These are phyloP conservation scores for Clarias laeviceps DNA, from an alignment of 2,797 vertebrate species.

Conservation along the genomic window DNA sequence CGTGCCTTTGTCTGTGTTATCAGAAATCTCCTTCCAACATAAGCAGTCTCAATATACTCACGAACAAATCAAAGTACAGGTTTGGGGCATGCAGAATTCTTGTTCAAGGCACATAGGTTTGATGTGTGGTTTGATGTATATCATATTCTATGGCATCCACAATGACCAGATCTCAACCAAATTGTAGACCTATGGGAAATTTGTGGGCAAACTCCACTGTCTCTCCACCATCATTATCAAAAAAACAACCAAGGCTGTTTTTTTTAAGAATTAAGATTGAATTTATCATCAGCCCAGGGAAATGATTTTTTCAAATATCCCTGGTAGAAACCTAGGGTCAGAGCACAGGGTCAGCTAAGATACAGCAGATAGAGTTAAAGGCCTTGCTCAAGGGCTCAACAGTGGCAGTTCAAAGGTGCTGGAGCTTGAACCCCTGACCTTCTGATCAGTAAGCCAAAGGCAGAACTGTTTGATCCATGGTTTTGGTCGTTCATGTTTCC, in stretches of 20 bases:
- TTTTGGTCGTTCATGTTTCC: neutral
- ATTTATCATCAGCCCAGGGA: too few relatives aligned
- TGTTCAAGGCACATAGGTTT: neutral
- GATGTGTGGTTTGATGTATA: neutral
- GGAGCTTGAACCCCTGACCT: too few relatives aligned
- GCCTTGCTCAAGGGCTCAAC: too few relatives aligned
- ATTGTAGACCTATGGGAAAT: neutral
- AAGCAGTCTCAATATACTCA: constrained; percentile 10
- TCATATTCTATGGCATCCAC: neutral
- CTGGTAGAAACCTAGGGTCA: too few relatives aligned
- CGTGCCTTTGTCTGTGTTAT: constrained; percentile 38
- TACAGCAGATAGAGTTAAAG: too few relatives aligned
- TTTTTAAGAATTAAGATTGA: too few relatives aligned
- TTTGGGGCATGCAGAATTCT: neutral
- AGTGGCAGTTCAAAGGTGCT: too few relatives aligned
- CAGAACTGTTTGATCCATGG: neutral
- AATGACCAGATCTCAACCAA: neutral
- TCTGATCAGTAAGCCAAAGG: too few relatives aligned
- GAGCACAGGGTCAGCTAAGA: too few relatives aligned
- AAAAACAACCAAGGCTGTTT: neutral
- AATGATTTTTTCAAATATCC: too few relatives aligned
- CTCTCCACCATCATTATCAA: neutral
- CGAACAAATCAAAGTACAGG: constrained; percentile 32
- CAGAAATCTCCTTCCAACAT: constrained; percentile 34
- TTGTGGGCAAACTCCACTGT: neutral